Base-by-base conservation (phyloP, 2,797 vertebrate genomes). In the Poecilia wingei region DNA sequence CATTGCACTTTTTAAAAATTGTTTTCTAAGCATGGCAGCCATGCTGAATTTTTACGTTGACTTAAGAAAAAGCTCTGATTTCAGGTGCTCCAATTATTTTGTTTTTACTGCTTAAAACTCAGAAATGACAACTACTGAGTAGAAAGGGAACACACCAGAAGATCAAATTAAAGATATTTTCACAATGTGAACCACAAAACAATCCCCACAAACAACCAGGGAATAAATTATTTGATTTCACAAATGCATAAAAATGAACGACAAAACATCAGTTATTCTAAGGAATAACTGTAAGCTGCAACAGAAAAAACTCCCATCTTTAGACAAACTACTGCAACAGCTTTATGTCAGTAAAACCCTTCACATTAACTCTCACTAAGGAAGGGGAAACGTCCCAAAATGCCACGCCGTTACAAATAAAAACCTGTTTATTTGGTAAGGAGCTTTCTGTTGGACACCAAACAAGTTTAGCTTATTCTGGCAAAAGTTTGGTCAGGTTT, bases 401-500 rank as follows among this genome's bases (percentile, higher is more conserved):
- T 16, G 4, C 41, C 68, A 28, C 43, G 16, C 25, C 7, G 25
- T 68, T 10, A 68, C 36, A 45, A 14, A 43, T 7, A 69, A 41
- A 45, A 41, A 22, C 49, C 49, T 69, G 68, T 45, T 70, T 45
- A 45, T 70, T 45, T 45, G 68, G 66, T 28, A 43, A 70, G 25
- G 25, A 70, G 22, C 68, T 45, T 70, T 70, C 45, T n/a, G 68
- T 70, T 14, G 41, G 25, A 70, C 25, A 70, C 68, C 41, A 70
- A 70, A 28, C 25, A 70, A 1, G 41, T 45, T 45, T 45, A 70
- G 68, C 68, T 70, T 70, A 70, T 70, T 70, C 41, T 70, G 68
- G 22, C 68, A 70, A 45, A 70, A 8, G 6, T 74, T 36, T 72
- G 64, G 72, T 81, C 57, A 69, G 4, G 9, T 69, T 69, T 43